A percentile compares a stretch with the other conserved stretches of the same genome.
phyloP scores from a whole-genome alignment of 1,140 invertebrate genomes.

The Drosophila tani region DNA sequence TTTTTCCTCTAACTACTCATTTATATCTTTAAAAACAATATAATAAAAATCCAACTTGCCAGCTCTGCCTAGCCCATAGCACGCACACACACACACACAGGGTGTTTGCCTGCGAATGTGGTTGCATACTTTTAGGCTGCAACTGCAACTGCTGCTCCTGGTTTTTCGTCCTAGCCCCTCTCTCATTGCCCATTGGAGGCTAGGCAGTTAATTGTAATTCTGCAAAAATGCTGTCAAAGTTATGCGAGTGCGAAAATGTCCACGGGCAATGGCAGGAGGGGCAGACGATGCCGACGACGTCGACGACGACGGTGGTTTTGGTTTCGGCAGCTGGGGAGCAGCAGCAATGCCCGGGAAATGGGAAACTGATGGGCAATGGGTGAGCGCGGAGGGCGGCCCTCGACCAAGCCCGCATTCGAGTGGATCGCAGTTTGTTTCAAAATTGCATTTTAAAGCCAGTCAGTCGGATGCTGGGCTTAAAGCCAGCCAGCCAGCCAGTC shows the following conservation, averaged over 20 bases:
- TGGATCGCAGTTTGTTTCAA: conserved; percentile 44
- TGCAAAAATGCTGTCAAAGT: conserved; percentile 79
- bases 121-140: conserved; percentile 58
- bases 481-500: not conserved
- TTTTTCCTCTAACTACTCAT: too few relatives aligned
- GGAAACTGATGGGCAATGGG: conserved; percentile 5
- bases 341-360: not conserved
- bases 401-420: conserved; percentile 54
- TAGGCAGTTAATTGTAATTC: conserved; percentile 78
- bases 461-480: conserved; percentile 13
- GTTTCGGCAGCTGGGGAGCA: conserved; percentile 7
- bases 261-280: conserved; percentile 43
- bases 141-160: conserved; percentile 35
- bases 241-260: conserved; percentile 79
- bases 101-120: conserved; percentile 37
- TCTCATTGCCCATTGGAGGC: conserved; percentile 18
- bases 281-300: conserved; percentile 4
- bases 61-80: conserved; percentile 9
- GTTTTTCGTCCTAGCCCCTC: conserved; percentile 22
- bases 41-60: not conserved
- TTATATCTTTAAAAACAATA: not conserved
- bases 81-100: not conserved
- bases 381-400: conserved; percentile 1
- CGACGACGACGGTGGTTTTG: conserved; percentile 27
- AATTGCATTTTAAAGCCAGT: conserved; percentile 59